Evolutionary conservation across 2,797 vertebrate species (phyloP), one percentile per base, ranked within the genome.

Genomic region (Acrossocheilus wenchowensis): DNA sequence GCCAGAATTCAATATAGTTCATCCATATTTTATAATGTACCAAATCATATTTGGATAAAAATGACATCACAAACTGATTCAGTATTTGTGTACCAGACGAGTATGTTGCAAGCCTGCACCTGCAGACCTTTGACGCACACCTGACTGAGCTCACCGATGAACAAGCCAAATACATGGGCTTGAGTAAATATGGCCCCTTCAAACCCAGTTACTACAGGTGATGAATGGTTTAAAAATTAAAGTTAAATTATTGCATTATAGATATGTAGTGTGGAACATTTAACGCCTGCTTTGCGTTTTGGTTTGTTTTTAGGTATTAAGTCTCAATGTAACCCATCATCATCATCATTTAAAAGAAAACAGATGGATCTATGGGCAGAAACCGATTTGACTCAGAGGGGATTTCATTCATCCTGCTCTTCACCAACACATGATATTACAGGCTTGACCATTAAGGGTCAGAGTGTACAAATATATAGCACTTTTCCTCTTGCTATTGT

Each of bases 191-290:
- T 0, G 98, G 98, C 12, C 98, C 98, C 77, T 99, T 98, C 92
- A 99, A 99, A 94, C 96, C 97, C 52, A 97, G 96, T 93, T 97
- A 97, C 93, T 99, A 99, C 95, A 97, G 97, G 98, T 97, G 86
- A 90, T n/a, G 30, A 83, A 64, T 50, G 4, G 12, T 23, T 36
- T 10, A 5, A 36, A 9, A 39, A 19, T 34, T 12, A 12, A 0
- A 71, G 1, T 11, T 11, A 30, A 43, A 74, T 17, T 15, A 71
- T 41, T 34, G 45, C 66, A 52, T 21, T 81, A 1, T 11, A 69
- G 3, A 50, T 19, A 26, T 15, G 11, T 73, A 72, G 60, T 60
- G 19, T 48, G 19, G 72, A 45, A 54, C 45, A 17, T 82, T 15
- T 57, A 41, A 78, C 21, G 43, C 15, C 39, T 21, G 15, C 52